Evolutionary conservation across 2,797 vertebrate genomes (phyloP), one percentile per base, ranked within the genome.

Genomic region (Poeciliopsis gracilis): DNA sequence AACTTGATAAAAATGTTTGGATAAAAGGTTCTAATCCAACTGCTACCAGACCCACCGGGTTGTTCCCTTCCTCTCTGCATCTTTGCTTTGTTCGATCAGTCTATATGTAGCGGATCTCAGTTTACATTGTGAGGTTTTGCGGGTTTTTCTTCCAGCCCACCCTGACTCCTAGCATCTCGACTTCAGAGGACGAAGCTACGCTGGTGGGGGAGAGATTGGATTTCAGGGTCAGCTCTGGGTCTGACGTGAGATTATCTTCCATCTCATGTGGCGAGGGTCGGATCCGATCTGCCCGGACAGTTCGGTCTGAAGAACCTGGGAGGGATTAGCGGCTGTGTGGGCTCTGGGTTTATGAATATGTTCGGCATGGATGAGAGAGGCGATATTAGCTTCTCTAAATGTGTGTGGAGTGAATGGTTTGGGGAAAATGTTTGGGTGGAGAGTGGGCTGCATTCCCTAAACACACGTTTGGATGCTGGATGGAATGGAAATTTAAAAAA

Each of bases 241-340:
- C 20, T 82, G 82, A 79, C 61, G 72, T 82, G 33, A 71, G 83
- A 81, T 88, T 79, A 69, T 87, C 76, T 74, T 76, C 72, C 43
- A 7, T 84, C 85, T 85, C 78, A 78, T 85, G 80, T 82, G 89
- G 77, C 53, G 84, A n/a, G 11, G 66, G 55, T 69, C 72, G 77
- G 2, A 46, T 75, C 79, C 25, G 18, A 73, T 78, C 82, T 51
- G 73, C 74, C 75, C 20, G 73, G 75, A 57, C 9, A 77, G 74
- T 71, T 57, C 70, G 25, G 59, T 93, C 91, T 92, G 91, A 92
- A 88, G 90, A 90, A 86, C 86, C 89, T 91, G 82, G 86, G 86
- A 87, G 86, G 92, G 84, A 86, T 92, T 92, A 92, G 91, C 84
- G 88, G 85, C 88, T 90, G 84, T 73, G 87, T 87, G 85, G 83